Conservation (phyloP, 2,113 vertebrate species). For the Centropus bengalensis region DNA sequence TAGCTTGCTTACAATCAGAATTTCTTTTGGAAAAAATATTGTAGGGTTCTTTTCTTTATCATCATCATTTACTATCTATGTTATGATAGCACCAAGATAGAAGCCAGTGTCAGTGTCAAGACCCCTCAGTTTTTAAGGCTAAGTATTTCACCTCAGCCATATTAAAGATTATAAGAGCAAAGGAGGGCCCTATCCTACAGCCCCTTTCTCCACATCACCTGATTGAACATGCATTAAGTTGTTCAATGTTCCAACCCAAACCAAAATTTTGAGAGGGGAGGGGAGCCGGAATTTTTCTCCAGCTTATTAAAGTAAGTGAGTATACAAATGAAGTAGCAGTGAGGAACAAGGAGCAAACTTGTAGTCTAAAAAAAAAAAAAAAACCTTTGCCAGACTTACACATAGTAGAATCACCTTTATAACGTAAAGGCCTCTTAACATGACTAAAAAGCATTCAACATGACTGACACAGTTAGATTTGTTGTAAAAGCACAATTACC, state of each 20-base stretch:
- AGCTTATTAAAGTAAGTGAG: background rate
- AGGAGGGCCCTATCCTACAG: background rate
- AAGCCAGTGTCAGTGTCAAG: background rate
- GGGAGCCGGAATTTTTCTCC: fast-evolving
- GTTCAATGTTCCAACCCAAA: fast-evolving
- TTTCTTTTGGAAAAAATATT: background rate
- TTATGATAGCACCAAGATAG: background rate
- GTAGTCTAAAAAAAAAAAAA: background rate
- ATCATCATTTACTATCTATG: background rate
- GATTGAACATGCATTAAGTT: fast-evolving
- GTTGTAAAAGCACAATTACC: background rate
- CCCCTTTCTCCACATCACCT: background rate
- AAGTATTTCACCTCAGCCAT: background rate
- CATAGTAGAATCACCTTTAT: background rate
- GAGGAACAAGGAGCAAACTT: background rate
- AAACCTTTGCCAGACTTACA: background rate
- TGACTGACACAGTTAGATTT: background rate
- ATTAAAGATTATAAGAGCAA: background rate
- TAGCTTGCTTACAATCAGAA: background rate
- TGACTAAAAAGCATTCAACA: background rate
- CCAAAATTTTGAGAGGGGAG: no score
- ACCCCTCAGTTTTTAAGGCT: background rate
- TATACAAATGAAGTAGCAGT: background rate
- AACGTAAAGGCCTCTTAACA: background rate
- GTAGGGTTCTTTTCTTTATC: background rate